A percentile compares a stretch with the other conserved stretches of the same genome.
phyloP scores from a whole-genome alignment of 1,140 invertebrate genomes.

The Leguminivora glycinivorella region DNA sequence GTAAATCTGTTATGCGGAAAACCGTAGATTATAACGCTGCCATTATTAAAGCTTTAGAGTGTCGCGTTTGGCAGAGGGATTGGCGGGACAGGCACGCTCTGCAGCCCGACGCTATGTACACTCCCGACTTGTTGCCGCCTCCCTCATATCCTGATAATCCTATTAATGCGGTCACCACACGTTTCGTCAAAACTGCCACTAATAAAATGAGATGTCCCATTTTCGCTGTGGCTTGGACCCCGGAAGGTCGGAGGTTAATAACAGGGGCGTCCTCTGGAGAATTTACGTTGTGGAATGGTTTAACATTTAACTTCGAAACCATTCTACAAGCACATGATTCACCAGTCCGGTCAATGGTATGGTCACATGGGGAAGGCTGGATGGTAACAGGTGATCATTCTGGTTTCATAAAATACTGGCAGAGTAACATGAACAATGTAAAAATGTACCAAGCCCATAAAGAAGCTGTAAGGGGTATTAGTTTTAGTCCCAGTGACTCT shows the following conservation, averaged over 20 bases:
- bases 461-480: constrained; percentile 99
- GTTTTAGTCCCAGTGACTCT: constrained; percentile 98
- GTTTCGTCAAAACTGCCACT: constrained; percentile 98
- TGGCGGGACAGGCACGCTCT: constrained; percentile 90
- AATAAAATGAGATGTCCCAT: constrained; percentile 99
- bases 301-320: constrained; percentile 99
- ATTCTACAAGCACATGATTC: constrained; percentile 99
- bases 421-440: constrained; percentile 99
- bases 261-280: constrained; percentile 99
- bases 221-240: constrained; percentile 99
- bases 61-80: constrained; percentile 96
- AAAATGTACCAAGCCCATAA: constrained; percentile 99
- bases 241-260: constrained; percentile 97
- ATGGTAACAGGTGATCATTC: constrained; percentile 99
- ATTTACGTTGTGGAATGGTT: constrained; percentile 99
- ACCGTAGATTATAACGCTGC: constrained; percentile 99
- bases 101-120: constrained; percentile 95
- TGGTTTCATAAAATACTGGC: constrained; percentile 99
- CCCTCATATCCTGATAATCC: constrained; percentile 95
- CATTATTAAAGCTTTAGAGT: constrained; percentile 94
- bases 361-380: constrained; percentile 99
- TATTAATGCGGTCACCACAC: constrained; percentile 97
- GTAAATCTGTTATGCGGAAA: constrained; percentile 98
- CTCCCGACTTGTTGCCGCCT: constrained; percentile 92
- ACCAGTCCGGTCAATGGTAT: constrained; percentile 98